These are phyloP conservation scores for Drosophila sechellia DNA, from an alignment of 1,140 invertebrate species.

Conservation along the genomic window DNA sequence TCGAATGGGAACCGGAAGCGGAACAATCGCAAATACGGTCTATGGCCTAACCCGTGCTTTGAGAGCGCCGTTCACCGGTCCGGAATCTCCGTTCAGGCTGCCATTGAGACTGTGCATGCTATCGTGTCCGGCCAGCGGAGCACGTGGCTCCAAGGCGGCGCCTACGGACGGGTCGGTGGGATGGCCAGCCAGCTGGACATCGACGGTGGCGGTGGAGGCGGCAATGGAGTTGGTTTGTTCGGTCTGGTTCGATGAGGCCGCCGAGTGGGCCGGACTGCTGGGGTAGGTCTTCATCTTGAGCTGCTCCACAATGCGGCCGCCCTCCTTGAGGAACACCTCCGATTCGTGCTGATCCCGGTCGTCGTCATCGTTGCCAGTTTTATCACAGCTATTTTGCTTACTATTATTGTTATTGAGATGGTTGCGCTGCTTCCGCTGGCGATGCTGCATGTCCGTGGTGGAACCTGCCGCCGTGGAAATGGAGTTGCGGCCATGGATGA, in stretches of 20 bases:
- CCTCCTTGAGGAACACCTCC: constrained; percentile 62
- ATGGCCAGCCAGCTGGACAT: constrained; percentile 40
- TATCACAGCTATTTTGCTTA: constrained; percentile 78
- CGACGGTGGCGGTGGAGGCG: constrained; percentile 37
- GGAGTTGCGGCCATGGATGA: constrained; percentile 52
- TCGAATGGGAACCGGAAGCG: not conserved
- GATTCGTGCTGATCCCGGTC: constrained; percentile 53
- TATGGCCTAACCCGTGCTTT: constrained; percentile 70
- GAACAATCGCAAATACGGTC: not conserved
- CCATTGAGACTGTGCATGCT: constrained; percentile 67
- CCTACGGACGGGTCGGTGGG: constrained; percentile 34
- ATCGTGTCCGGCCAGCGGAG: constrained; percentile 65
- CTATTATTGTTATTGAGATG: constrained; percentile 60
- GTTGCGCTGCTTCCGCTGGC: constrained; percentile 71
- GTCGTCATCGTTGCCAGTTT: constrained; percentile 64
- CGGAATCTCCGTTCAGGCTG: constrained; percentile 51
- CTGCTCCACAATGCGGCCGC: constrained; percentile 64
- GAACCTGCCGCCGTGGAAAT: constrained; percentile 3
- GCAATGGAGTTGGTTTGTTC: constrained; percentile 66
- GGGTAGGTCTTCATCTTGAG: constrained; percentile 65
- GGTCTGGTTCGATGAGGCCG: constrained; percentile 78
- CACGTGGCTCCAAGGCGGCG: constrained; percentile 39
- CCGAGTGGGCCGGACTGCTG: constrained; percentile 71
- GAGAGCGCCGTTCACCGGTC: constrained; percentile 40
- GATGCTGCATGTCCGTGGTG: constrained; percentile 73